phyloP scores from a whole-genome alignment of 2,888 invertebrate genomes.

The Apocheima hispidaria region DNA sequence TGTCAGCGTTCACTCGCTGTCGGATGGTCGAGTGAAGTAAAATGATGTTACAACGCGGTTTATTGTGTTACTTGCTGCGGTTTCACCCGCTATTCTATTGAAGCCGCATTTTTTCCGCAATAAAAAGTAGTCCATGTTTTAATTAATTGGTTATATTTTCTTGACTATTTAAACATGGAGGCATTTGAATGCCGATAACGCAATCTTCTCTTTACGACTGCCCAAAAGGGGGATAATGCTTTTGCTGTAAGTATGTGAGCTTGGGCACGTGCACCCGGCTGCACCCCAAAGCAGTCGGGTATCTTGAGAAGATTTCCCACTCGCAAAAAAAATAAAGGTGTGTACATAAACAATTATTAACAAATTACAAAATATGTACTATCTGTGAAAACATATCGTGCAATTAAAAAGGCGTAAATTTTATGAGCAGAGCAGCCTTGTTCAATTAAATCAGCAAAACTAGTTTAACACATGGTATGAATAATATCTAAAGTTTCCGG shows the following conservation, averaged over 20 bases:
- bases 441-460: conserved; percentile 15
- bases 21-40: too few species aligned
- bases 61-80: background rate
- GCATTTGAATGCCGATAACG: background rate
- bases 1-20: too few species aligned
- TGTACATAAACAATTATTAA: too few species aligned
- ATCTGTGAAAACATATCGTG: background rate
- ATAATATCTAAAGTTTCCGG: conserved; percentile 15
- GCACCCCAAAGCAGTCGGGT: too few species aligned
- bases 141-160: background rate
- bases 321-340: too few species aligned
- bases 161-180: background rate
- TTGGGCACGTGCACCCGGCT: too few species aligned
- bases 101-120: too few species aligned
- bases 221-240: too few species aligned
- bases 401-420: conserved; percentile 13
- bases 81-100: too few species aligned
- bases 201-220: too few species aligned
- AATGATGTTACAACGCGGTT: background rate
- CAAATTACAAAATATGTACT: background rate
- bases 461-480: conserved; percentile 14
- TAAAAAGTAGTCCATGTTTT: background rate
- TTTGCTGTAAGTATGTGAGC: too few species aligned
- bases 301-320: too few species aligned
- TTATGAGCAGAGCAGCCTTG: conserved; percentile 7